Evolutionary conservation across 2,113 vertebrate genomes (phyloP).

Genomic region (Oplegnathus fasciatus): DNA sequence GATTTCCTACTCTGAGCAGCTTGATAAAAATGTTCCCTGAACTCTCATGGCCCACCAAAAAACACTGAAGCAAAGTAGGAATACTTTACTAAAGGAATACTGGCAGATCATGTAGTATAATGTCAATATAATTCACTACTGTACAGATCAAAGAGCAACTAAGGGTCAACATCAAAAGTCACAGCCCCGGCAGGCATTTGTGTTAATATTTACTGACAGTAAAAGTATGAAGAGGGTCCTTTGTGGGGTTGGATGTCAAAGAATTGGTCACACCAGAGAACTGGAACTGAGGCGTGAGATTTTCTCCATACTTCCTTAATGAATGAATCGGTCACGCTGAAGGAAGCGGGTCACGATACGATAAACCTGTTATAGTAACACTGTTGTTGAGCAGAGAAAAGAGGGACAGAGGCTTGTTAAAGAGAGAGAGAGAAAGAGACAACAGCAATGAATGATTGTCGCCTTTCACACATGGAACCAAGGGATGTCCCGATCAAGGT

Average conservation of each 20-base stretch:
- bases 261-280: conserved; percentile 33
- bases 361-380: conserved; percentile 34
- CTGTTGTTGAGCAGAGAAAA: neutral
- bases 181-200: neutral
- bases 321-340: neutral
- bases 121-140: neutral
- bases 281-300: conserved; percentile 20
- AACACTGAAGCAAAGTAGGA: neutral
- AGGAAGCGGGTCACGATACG: conserved; percentile 9
- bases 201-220: conserved; percentile 34
- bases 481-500: neutral
- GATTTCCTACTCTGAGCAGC: conserved; percentile 1
- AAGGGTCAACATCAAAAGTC: neutral
- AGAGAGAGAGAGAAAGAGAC: neutral
- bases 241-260: conserved; percentile 22
- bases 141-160: neutral
- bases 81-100: neutral
- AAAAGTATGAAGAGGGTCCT: conserved; percentile 1
- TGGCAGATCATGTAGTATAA: neutral
- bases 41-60: neutral
- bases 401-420: neutral
- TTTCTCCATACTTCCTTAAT: conserved; percentile 11
- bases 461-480: neutral
- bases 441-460: neutral
- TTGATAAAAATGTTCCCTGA: conserved; percentile 29